Evolutionary conservation across 2,113 vertebrate species (phyloP).

Genomic region (Sisor rabdophorus): DNA sequence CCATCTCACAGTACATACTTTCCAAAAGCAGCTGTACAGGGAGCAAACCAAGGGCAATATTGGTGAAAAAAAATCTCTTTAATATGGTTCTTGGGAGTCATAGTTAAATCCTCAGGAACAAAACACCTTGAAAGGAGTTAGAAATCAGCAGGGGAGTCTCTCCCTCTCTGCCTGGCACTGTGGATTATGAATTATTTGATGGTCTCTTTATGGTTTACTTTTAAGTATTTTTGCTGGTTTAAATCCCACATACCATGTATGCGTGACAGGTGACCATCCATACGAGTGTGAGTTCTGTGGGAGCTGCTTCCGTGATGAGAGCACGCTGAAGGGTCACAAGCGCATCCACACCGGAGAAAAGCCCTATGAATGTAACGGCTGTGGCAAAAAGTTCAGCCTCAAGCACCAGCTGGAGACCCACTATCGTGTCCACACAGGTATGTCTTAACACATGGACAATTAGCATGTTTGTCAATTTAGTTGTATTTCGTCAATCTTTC

Average conservation of each 20-base stretch:
- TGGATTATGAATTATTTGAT: background rate
- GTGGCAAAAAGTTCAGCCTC: conserved; percentile 98
- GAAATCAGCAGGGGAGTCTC: conserved; percentile 5
- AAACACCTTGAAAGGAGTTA: conserved; percentile 1
- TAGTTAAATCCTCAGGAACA: background rate
- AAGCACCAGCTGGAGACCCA: conserved; percentile 99
- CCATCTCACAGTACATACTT: background rate
- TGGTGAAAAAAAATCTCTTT: background rate
- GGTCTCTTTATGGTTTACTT: background rate
- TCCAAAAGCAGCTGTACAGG: background rate
- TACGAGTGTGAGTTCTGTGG: conserved; percentile 98
- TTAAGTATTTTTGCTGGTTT: background rate
- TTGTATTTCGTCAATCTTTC: background rate
- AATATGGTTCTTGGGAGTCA: background rate
- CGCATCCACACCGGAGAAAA: conserved; percentile 94
- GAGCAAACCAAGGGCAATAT: conserved; percentile 16
- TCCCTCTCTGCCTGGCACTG: background rate
- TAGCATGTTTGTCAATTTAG: background rate
- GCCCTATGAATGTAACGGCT: conserved; percentile 93
- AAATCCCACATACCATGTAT: accelerated
- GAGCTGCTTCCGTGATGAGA: conserved; percentile 97
- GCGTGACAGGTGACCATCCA: conserved; percentile 82
- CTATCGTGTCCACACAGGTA: conserved; percentile 97
- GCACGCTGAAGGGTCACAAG: conserved; percentile 96
- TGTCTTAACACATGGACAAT: background rate